Conservation (phyloP, 37 sponge, comb jelly and placozoan species). For the Amphimedon queenslandica region DNA sequence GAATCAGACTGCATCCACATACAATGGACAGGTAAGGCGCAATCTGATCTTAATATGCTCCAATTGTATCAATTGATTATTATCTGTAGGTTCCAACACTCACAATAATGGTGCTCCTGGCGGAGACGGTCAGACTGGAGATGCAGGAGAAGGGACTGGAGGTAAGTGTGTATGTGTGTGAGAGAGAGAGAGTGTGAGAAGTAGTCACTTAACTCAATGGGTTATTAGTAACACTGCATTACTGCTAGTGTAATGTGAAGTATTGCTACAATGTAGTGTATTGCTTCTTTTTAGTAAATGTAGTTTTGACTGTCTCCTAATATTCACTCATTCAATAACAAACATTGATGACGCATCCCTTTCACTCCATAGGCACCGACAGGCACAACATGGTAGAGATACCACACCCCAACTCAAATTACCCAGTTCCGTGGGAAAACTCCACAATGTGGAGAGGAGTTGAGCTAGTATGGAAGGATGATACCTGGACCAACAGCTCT, state of each 20-base stretch:
- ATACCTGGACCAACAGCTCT: neutral
- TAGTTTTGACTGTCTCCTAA: neutral
- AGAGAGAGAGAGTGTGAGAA: neutral
- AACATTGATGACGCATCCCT: too few relatives aligned
- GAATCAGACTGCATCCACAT: constrained; percentile 74
- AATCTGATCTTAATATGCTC: neutral
- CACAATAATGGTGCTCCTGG: constrained; percentile 93
- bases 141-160: constrained; percentile 95
- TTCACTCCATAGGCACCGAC: constrained; percentile 76
- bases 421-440: constrained; percentile 80
- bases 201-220: too few relatives aligned
- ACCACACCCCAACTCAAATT: constrained; percentile 66
- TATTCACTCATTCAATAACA: neutral
- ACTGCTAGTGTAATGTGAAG: too few relatives aligned
- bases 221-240: too few relatives aligned
- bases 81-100: constrained; percentile 88
- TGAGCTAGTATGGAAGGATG: constrained; percentile 44
- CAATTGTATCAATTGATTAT: neutral
- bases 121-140: constrained; percentile 99
- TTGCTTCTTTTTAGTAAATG: neutral
- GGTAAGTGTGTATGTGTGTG: constrained; percentile 68
- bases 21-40: constrained; percentile 90
- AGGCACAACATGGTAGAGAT: constrained; percentile 82
- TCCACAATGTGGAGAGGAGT: constrained; percentile 71
- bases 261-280: too few relatives aligned